Conservation (phyloP, 2,113 vertebrate species). For the Hippoglossus stenolepis region DNA sequence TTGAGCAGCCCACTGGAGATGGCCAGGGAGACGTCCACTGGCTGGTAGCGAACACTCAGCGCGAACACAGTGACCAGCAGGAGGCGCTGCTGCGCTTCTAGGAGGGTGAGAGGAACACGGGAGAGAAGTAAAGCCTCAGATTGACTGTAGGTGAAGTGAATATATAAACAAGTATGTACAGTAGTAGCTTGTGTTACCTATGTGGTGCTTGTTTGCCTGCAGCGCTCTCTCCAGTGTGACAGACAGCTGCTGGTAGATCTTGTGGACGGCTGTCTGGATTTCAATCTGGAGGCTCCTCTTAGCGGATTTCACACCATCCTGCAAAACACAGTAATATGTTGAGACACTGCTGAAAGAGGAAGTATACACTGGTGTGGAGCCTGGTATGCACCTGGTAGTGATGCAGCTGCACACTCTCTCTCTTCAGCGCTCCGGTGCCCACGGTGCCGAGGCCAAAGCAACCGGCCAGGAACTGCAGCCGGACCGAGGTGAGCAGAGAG, state of each 20-base stretch:
- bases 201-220: slow-evolving; percentile 95
- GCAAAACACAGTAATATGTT: background rate
- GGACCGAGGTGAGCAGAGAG: slow-evolving; percentile 93
- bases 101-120: background rate
- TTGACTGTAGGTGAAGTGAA: too few relatives aligned
- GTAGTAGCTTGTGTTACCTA: slow-evolving; percentile 79
- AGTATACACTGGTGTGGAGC: too few relatives aligned
- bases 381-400: slow-evolving; percentile 88
- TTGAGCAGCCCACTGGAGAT: slow-evolving; percentile 95
- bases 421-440: slow-evolving; percentile 87
- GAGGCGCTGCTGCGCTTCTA: slow-evolving; percentile 97
- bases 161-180: background rate
- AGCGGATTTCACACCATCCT: slow-evolving; percentile 96
- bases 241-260: slow-evolving; percentile 97
- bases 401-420: slow-evolving; percentile 93
- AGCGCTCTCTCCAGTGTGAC: slow-evolving; percentile 93
- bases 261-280: slow-evolving; percentile 96
- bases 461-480: slow-evolving; percentile 95
- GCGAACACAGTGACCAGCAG: slow-evolving; percentile 97
- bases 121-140: background rate
- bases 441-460: slow-evolving; percentile 96
- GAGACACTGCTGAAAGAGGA: too few relatives aligned
- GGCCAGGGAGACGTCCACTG: slow-evolving; percentile 95
- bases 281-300: slow-evolving; percentile 94
- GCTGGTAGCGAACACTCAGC: slow-evolving; percentile 96